Conservation (phyloP, 2,888 invertebrate genomes). For the Rhaphigaster nebulosa region DNA sequence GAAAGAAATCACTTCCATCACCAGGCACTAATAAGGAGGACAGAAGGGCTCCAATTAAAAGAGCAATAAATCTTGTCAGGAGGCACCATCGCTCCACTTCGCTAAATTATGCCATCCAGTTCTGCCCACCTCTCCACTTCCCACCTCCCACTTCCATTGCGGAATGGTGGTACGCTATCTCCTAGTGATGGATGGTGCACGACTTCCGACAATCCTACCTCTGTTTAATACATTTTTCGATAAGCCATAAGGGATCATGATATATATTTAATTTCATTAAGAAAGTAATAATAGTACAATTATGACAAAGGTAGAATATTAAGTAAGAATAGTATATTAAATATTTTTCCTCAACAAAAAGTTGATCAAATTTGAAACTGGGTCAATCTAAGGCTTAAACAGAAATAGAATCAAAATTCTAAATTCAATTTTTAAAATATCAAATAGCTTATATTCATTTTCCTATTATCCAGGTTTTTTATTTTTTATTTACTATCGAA, state of each 20-base stretch:
- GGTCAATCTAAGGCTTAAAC: too few species aligned
- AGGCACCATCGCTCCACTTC: not conserved
- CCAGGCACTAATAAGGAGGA: not conserved
- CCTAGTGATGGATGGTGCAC: not conserved
- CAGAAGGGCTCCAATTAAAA: not conserved
- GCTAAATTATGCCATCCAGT: constrained; percentile 2
- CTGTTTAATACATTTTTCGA: not conserved
- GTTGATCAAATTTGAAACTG: too few species aligned
- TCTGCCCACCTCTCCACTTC: not conserved
- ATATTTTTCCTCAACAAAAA: too few species aligned
- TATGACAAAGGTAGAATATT: too few species aligned
- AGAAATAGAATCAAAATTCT: too few species aligned
- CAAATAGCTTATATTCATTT: too few species aligned
- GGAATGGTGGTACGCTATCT: not conserved
- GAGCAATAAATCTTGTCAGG: not conserved
- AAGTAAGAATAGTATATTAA: too few species aligned
- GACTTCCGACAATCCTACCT: not conserved
- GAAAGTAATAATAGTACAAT: not conserved
- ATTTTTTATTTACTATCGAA: too few species aligned
- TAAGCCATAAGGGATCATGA: not conserved
- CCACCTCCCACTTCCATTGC: not conserved
- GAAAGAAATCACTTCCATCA: not conserved
- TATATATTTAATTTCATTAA: not conserved
- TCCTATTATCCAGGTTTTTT: too few species aligned
- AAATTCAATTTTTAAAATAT: too few species aligned